Percentiles rank a stretch among this genome's conserved stretches.
These are phyloP conservation scores for Sylvia borin DNA, from an alignment of 2,797 vertebrate species.

Conservation along the genomic window DNA sequence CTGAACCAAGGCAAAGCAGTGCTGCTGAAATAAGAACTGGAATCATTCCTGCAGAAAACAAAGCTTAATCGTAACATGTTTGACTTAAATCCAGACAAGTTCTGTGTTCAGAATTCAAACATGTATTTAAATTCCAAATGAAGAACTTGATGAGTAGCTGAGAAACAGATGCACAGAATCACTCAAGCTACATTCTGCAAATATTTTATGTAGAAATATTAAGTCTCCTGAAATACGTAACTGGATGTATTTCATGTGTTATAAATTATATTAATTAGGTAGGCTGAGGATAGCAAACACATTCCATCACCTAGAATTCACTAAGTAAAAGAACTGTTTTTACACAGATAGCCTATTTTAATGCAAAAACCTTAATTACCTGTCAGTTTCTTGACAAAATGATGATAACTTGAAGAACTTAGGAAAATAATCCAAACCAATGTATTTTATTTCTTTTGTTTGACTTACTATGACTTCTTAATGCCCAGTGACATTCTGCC, in stretches of 20 bases:
- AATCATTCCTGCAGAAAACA: constrained; percentile 1
- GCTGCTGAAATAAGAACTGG: background rate
- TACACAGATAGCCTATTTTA: background rate
- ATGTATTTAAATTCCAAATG: background rate
- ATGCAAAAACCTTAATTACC: background rate
- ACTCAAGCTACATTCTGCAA: background rate
- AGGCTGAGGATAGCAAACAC: background rate
- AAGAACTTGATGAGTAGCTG: constrained; percentile 12
- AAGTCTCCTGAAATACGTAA: background rate
- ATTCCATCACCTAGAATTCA: background rate
- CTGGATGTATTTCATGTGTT: background rate
- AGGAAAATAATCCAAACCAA: background rate
- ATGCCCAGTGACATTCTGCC: background rate
- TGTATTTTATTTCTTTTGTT: background rate
- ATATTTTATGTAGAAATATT: background rate
- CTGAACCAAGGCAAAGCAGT: background rate
- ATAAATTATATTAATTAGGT: background rate
- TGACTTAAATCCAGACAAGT: constrained; percentile 6
- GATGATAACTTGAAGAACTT: background rate
- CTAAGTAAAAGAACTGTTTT: background rate
- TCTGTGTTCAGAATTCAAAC: background rate
- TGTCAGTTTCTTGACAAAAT: background rate
- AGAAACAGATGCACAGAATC: constrained; percentile 4
- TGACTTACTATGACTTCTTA: background rate
- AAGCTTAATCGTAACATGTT: background rate